Evolutionary conservation across 1,140 invertebrate genomes (phyloP).

Genomic region (Drosophila ogumai): DNA sequence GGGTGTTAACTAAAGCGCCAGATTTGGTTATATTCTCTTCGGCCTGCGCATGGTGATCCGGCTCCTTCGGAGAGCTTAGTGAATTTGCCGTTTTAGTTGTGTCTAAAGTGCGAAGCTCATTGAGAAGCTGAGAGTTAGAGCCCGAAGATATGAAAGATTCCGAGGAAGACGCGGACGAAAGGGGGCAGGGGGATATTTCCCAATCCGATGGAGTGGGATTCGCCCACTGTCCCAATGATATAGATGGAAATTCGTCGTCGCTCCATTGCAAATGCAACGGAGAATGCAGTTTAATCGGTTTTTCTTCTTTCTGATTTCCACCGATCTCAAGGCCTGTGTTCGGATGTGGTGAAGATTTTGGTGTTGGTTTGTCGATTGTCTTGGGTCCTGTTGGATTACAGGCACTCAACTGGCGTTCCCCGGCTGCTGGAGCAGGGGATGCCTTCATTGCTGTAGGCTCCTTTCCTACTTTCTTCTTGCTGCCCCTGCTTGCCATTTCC

Average conservation of each 20-base stretch:
- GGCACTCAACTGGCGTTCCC: neutral
- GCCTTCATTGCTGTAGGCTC: neutral
- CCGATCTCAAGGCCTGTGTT: neutral
- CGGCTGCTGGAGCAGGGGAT: neutral
- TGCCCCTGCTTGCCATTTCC: neutral
- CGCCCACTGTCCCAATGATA: neutral
- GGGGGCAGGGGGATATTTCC: neutral
- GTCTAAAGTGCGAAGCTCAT: neutral
- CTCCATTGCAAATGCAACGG: neutral
- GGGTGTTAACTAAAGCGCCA: too few relatives aligned
- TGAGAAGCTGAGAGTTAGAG: neutral
- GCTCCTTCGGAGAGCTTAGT: too few relatives aligned
- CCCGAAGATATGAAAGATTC: neutral
- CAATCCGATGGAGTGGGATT: neutral
- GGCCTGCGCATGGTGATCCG: neutral
- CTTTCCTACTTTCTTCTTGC: neutral
- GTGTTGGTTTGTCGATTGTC: too few relatives aligned
- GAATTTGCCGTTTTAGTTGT: too few relatives aligned
- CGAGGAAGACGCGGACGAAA: neutral
- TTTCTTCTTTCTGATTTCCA: neutral
- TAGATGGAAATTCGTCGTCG: neutral
- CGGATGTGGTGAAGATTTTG: too few relatives aligned
- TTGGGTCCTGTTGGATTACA: too few relatives aligned
- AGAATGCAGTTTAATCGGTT: neutral
- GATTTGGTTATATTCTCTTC: neutral